Evolutionary conservation across 2,113 vertebrate genomes (phyloP), one percentile per base, ranked within the genome.

Genomic region (Progne subis): DNA sequence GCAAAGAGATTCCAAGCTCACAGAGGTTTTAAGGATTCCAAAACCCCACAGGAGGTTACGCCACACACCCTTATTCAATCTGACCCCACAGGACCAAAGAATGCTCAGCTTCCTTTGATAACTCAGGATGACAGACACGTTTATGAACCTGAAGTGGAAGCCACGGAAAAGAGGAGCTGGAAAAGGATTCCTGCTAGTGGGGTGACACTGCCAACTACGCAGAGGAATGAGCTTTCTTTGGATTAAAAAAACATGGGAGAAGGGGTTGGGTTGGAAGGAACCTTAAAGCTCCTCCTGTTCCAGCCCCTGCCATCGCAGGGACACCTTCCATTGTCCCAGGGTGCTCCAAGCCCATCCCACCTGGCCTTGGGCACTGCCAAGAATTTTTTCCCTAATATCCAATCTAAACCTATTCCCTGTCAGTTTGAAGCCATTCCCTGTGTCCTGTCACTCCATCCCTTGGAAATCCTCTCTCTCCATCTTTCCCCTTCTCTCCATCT

Each of bases 261-360:
- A 57, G 19, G 43, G 34, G 3, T 13, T 49, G 60, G 70, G 43
- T 12, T 43, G 60, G 43, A 13, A 57, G 43, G 34, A n/a, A 57
- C 8, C 25, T 13, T 17, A 9, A 57, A 67, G 9, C 2, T 7
- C 10, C 49, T 7, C 57, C 46, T 12, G 12, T 7, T 3, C 15
- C 59, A 63, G 2, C 16, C 18, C 56, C 8, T 52, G 46, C 56
- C 47, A 13, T 0, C 16, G 61, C 37, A 53, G 25, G 20, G 21
- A 12, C 69, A 65, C 23, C 29, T n/a, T 2, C 18, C 43, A 29
- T 19, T 1, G 1, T 2, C 50, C 43, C 70, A 59, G 34, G 23
- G 0, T 21, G 79, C 29, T 57, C 52, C 43, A 28, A 29, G 2
- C 24, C 24, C 2, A 0, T 15, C 59, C 50, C 39, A 0, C 9